These are phyloP conservation scores for Drosophila mayri DNA, from an alignment of 1,140 invertebrate genomes.

Conservation along the genomic window DNA sequence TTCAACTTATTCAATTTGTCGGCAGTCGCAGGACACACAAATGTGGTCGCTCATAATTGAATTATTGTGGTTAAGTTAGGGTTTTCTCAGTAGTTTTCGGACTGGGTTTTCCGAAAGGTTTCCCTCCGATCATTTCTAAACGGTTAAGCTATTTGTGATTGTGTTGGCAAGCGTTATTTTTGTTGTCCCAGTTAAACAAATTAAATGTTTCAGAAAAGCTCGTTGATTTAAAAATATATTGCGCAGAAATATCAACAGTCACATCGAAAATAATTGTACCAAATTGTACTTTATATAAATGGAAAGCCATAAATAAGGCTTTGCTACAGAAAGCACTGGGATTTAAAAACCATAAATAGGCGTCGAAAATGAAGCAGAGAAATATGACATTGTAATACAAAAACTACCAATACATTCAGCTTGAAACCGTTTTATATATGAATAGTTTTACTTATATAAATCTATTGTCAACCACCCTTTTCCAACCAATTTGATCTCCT, in stretches of 20 bases:
- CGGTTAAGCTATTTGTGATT: conserved; percentile 27
- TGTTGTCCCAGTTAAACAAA: too few relatives aligned
- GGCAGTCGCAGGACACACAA: conserved; percentile 12
- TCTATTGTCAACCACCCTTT: not conserved
- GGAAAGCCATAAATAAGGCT: not conserved
- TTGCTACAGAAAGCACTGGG: not conserved
- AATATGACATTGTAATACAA: too few relatives aligned
- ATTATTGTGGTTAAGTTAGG: conserved; percentile 42
- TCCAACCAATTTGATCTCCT: not conserved
- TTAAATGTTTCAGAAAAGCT: not conserved
- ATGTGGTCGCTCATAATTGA: conserved; percentile 57
- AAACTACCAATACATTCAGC: not conserved
- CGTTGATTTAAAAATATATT: not conserved
- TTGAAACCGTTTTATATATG: not conserved
- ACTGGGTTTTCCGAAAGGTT: conserved; percentile 26
- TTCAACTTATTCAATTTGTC: conserved; percentile 74
- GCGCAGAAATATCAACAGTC: not conserved
- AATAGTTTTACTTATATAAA: not conserved
- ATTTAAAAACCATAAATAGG: not conserved
- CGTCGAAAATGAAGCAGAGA: too few relatives aligned
- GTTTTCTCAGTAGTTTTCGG: conserved; percentile 12
- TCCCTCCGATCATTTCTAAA: not conserved
- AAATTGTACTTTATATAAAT: not conserved
- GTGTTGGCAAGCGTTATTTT: not conserved
- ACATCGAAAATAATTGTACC: not conserved